phyloP scores from a whole-genome alignment of 2,113 vertebrate species.

The Aptenodytes forsteri region DNA sequence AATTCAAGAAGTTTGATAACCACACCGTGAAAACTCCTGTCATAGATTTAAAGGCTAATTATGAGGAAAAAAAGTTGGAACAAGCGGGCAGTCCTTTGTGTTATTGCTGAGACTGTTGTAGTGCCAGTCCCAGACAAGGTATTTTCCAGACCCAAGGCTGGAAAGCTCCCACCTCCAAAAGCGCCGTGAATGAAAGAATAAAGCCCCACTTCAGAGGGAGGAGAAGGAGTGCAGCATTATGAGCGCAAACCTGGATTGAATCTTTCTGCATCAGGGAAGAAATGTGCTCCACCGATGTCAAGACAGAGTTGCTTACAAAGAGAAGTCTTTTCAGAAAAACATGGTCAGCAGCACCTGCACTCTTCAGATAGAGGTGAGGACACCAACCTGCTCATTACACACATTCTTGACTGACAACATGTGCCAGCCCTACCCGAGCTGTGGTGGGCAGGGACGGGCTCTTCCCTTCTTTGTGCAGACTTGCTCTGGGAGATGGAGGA shows the following conservation, averaged over 20 bases:
- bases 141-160: not conserved
- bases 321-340: not conserved
- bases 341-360: not conserved
- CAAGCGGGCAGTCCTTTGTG: not conserved
- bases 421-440: not conserved
- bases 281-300: not conserved
- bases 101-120: not conserved
- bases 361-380: not conserved
- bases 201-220: not conserved
- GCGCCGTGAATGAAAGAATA: not conserved
- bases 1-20: not conserved
- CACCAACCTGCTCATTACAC: not conserved
- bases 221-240: accelerated
- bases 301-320: not conserved
- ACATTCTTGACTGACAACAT: not conserved
- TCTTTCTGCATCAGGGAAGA: not conserved
- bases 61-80: not conserved
- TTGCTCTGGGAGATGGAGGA: not conserved
- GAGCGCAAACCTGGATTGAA: not conserved
- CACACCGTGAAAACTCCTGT: not conserved
- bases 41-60: not conserved
- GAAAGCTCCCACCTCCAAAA: not conserved
- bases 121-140: not conserved
- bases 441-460: not conserved
- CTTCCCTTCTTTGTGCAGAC: not conserved